Percentiles rank a stretch among this genome's conserved stretches.
Conservation (phyloP, 2,113 vertebrate genomes). For the Thermophis baileyi region DNA sequence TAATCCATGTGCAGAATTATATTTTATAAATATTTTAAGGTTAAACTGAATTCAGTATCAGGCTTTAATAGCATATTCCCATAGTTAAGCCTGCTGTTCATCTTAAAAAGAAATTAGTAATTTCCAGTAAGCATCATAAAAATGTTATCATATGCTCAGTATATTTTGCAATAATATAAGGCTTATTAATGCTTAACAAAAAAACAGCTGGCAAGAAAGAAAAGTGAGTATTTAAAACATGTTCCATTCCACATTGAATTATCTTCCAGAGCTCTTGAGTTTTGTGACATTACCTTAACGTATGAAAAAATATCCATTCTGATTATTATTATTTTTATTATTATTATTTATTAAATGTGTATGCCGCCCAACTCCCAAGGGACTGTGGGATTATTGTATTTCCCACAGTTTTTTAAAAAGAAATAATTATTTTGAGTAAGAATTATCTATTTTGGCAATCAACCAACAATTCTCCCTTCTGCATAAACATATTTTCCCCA, state of each 20-base stretch:
- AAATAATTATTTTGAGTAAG: not conserved
- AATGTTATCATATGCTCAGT: not conserved
- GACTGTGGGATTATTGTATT: not conserved
- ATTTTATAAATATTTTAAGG: not conserved
- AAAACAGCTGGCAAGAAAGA: not conserved
- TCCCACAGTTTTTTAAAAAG: not conserved
- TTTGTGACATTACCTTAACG: not conserved
- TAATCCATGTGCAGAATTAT: not conserved
- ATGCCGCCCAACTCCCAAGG: too few relatives aligned
- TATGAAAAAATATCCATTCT: not conserved
- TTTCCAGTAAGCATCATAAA: not conserved
- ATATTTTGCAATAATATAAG: not conserved
- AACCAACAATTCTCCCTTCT: not conserved
- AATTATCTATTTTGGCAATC: not conserved
- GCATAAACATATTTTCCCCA: not conserved
- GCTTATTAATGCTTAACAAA: not conserved
- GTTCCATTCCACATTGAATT: not conserved
- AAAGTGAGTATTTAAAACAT: not conserved
- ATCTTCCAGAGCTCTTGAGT: not conserved
- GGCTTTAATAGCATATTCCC: not conserved
- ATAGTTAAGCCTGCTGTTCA: not conserved
- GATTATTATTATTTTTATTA: too few relatives aligned
- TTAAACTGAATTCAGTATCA: not conserved
- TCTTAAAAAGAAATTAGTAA: not conserved
- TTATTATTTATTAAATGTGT: too few relatives aligned